Evolutionary conservation across 2,797 vertebrate genomes (phyloP).

Genomic region (Syndactyla subalaris): DNA sequence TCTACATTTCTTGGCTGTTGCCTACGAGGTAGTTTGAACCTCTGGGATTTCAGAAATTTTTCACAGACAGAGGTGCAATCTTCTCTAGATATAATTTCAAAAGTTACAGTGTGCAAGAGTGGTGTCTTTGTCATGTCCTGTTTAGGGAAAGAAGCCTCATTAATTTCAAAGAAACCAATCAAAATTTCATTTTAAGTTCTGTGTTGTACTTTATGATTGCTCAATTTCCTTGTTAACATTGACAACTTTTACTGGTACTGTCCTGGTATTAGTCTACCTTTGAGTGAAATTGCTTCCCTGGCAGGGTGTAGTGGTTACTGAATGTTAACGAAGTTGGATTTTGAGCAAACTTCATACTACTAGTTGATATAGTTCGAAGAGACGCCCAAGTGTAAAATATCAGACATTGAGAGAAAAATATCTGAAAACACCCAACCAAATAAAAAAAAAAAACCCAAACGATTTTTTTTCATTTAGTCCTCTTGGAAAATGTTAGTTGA

Average conservation of each 20-base stretch:
- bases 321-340: not conserved
- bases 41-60: not conserved
- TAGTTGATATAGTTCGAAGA: not conserved
- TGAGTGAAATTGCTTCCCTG: not conserved
- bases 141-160: not conserved
- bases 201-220: not conserved
- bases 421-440: not conserved
- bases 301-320: not conserved
- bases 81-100: not conserved
- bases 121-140: not conserved
- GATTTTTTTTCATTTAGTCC: not conserved
- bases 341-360: not conserved
- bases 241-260: fast-evolving
- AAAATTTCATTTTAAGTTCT: not conserved
- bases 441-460: no score
- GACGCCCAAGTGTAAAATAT: not conserved
- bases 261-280: not conserved
- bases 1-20: not conserved
- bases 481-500: not conserved
- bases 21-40: not conserved
- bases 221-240: not conserved
- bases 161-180: not conserved
- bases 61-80: not conserved
- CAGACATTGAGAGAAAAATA: not conserved
- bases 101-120: not conserved